These are phyloP conservation scores for Eretmocerus hayati DNA, from an alignment of 2,888 invertebrate genomes.

Conservation along the genomic window DNA sequence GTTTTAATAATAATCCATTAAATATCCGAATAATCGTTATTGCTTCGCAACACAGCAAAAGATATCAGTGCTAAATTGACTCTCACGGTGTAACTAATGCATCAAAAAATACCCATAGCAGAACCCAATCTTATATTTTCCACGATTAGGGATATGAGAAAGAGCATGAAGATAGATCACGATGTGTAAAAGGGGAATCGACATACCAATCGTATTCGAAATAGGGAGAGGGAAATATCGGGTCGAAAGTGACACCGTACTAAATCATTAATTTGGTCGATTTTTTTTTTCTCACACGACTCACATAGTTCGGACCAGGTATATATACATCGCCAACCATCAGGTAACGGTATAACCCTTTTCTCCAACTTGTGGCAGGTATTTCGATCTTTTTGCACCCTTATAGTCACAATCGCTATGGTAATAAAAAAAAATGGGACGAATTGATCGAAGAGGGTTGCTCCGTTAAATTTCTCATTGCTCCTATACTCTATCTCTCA, in stretches of 20 bases:
- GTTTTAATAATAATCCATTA: no score
- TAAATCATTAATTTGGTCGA: constrained; percentile 46
- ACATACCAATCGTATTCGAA: not conserved
- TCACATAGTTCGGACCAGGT: no score
- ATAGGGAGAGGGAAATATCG: constrained; percentile 11
- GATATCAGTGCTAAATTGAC: no score
- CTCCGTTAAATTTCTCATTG: constrained; percentile 25
- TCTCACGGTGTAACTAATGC: not conserved
- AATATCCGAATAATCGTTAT: no score
- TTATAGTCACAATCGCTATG: constrained; percentile 32
- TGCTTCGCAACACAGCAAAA: no score
- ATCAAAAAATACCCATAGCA: not conserved
- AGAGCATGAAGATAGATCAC: no score
- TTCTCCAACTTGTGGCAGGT: constrained; percentile 24
- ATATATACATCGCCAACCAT: no score
- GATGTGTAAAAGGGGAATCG: not conserved
- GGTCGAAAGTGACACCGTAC: constrained; percentile 42
- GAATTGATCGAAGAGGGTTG: not conserved
- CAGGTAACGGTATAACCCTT: no score
- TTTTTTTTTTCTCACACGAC: constrained; percentile 24
- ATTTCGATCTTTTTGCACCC: constrained; percentile 16
- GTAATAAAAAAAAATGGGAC: not conserved
- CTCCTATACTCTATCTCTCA: constrained; percentile 3
- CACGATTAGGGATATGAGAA: constrained; percentile 12
- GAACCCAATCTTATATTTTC: constrained; percentile 22